phyloP scores from a whole-genome alignment of 2,888 invertebrate genomes.

The Eristalis arbustorum region DNA sequence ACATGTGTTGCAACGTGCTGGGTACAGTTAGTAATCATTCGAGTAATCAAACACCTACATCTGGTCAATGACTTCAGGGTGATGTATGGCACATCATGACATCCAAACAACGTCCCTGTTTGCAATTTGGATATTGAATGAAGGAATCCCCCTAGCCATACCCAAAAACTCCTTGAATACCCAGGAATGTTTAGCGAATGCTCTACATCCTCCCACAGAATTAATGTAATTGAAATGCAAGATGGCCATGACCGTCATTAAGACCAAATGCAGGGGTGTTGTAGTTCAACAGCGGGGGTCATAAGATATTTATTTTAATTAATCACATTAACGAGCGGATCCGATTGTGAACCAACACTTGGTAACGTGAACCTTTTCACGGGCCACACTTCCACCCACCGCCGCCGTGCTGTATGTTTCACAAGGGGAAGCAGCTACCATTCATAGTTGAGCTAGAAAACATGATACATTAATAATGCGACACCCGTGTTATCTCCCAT shows the following conservation, averaged over 20 bases:
- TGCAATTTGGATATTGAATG: no score
- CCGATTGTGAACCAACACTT: not conserved
- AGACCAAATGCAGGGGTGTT: not conserved
- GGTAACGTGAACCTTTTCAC: not conserved
- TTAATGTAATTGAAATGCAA: not conserved
- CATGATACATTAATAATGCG: not conserved
- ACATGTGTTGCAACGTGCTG: no score
- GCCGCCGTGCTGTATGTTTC: not conserved
- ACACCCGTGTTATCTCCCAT: not conserved
- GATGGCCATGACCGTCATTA: slow-evolving; percentile 1
- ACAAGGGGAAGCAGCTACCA: not conserved
- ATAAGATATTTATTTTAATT: not conserved
- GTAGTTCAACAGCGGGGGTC: not conserved
- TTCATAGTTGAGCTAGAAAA: no score
- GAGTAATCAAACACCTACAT: no score
- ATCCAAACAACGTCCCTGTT: no score
- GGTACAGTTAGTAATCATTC: no score
- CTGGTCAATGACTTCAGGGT: no score
- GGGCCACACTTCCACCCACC: not conserved
- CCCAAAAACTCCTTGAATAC: not conserved
- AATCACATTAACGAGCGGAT: not conserved
- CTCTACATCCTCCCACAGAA: not conserved
- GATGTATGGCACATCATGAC: no score
- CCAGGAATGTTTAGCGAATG: not conserved
- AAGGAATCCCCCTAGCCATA: not conserved